Evolutionary conservation across 2,113 vertebrate species (phyloP), one percentile per base, ranked within the genome.

Genomic region (Forbesichthys papilliferus): DNA sequence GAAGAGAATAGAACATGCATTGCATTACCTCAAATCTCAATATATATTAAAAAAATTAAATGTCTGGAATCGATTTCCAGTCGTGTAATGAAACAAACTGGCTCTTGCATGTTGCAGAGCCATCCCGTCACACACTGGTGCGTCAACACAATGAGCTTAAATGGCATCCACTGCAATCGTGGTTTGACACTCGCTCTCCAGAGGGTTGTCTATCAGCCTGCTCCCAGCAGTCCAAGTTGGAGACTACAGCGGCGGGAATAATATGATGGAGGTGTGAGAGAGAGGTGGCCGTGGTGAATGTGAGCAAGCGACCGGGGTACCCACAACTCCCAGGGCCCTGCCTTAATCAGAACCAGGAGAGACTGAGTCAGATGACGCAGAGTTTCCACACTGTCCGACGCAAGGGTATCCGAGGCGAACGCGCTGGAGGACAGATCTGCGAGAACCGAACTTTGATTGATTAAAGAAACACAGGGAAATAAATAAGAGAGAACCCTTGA

Each of bases 281-380:
- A 34, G 60, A 73, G 71, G 64, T 75, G 73, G 78, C 63, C 46
- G 55, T 79, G 69, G 79, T 77, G 73, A 83, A 83, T 73, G 60
- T 34, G 56, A 77, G 77, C 54, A 20, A 65, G 72, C 48, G 72
- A 73, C 60, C 64, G 16, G 3, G 27, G 66, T 57, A 75, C 64
- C 77, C 85, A 76, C 63, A 64, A 66, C 47, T 82, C 73, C 69
- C 51, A 9, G 68, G 83, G 85, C n/a, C 2, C 47, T 66, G 27
- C 14, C 66, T 64, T 86, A 89, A 90, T 88, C 87, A 87, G 75
- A 84, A 89, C 78, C 87, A 86, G 83, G 42, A 51, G 54, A 57
- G 71, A 64, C 49, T 59, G 73, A 86, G 69, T 85, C 75, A 52
- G 63, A 78, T 86, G 84, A 89, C 84, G 71, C 1, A 53, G 48